Conservation (phyloP, 2,888 invertebrate species). For the Coelopa pilipes region DNA sequence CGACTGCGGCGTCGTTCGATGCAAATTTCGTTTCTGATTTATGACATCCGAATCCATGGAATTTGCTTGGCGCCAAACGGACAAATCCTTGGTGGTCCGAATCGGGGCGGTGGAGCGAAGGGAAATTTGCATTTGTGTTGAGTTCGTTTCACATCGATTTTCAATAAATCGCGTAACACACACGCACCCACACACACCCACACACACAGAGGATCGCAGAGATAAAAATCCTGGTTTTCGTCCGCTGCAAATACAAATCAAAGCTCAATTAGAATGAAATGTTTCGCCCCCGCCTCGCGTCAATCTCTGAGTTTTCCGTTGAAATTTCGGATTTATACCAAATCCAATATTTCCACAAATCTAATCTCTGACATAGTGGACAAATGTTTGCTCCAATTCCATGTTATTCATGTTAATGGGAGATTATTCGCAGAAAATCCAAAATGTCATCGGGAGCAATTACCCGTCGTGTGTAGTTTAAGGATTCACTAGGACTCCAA, state of each 20-base stretch:
- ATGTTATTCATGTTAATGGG: too few relatives aligned
- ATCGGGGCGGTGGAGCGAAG: not conserved
- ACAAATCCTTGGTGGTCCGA: not conserved
- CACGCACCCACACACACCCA: not conserved
- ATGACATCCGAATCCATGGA: constrained; percentile 19
- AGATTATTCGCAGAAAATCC: too few relatives aligned
- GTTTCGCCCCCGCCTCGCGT: too few relatives aligned
- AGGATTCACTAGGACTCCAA: too few relatives aligned
- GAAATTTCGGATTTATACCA: not conserved
- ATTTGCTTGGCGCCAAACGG: constrained; percentile 14
- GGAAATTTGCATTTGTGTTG: not conserved
- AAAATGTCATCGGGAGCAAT: too few relatives aligned
- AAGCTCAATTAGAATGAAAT: too few relatives aligned
- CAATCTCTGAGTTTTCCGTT: not conserved
- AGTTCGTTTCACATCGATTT: not conserved
- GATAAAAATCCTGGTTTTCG: not conserved
- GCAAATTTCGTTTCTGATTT: constrained; percentile 33
- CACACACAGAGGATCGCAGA: not conserved
- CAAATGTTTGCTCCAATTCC: too few relatives aligned
- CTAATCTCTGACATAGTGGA: too few relatives aligned
- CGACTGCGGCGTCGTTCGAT: not conserved
- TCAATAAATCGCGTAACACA: not conserved
- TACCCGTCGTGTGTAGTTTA: too few relatives aligned
- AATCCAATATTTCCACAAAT: not conserved
- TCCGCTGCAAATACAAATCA: too few relatives aligned